phyloP scores from a whole-genome alignment of 2,888 invertebrate species.

The Bugulina stolonifera region DNA sequence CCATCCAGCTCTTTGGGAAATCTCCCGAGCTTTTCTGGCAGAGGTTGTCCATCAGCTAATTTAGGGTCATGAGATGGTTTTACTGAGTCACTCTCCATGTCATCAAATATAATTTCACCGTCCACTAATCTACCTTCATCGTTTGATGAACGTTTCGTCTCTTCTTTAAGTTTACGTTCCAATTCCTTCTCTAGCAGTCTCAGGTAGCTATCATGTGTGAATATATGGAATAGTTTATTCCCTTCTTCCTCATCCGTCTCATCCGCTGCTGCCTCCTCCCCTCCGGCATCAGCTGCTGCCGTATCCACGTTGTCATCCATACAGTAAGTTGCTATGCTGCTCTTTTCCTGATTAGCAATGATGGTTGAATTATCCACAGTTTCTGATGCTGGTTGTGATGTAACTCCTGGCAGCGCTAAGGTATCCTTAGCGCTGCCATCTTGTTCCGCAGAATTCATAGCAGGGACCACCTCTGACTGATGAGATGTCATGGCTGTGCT shows the following conservation, averaged over 20 bases:
- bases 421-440: too few species aligned
- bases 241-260: background rate
- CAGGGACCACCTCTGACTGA: too few species aligned
- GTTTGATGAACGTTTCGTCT: slow-evolving; percentile 35
- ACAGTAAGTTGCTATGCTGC: background rate
- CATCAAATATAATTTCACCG: slow-evolving; percentile 47
- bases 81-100: slow-evolving; percentile 36
- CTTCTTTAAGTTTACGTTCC: slow-evolving; percentile 32
- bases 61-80: slow-evolving; percentile 61
- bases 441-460: too few species aligned
- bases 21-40: slow-evolving; percentile 78
- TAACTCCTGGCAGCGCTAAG: too few species aligned
- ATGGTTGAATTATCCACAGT: too few species aligned
- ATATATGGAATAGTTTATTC: background rate
- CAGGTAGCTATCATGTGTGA: slow-evolving; percentile 16
- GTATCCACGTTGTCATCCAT: background rate
- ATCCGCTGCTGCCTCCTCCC: background rate
- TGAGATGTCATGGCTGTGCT: too few species aligned
- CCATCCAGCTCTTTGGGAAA: slow-evolving; percentile 83
- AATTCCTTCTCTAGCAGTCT: slow-evolving; percentile 25
- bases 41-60: slow-evolving; percentile 79
- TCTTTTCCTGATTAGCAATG: background rate
- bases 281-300: background rate
- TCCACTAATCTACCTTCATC: slow-evolving; percentile 48
- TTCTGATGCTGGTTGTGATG: too few species aligned